Conservation (phyloP, 1,140 invertebrate species). For the Drosophila pachea region DNA sequence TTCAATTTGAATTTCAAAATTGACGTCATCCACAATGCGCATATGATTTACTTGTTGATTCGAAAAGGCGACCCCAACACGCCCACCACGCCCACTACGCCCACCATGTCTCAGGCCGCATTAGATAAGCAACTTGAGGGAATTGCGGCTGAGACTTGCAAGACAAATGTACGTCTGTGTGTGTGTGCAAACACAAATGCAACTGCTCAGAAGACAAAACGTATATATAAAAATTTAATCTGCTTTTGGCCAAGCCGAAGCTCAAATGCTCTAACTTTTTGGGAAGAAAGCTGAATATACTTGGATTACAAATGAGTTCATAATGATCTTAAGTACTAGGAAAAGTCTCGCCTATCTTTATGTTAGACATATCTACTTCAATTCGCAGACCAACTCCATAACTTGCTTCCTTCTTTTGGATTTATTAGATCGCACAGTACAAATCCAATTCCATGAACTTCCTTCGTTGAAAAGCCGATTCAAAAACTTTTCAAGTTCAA, state of each 20-base stretch:
- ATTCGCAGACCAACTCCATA: no score
- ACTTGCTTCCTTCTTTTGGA: no score
- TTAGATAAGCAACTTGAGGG: slow-evolving; percentile 52
- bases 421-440: no score
- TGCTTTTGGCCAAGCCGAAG: not conserved
- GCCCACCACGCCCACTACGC: slow-evolving; percentile 19
- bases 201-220: slow-evolving; percentile 31
- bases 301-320: no score
- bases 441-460: no score
- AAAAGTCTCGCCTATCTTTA: no score
- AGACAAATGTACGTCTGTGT: slow-evolving; percentile 1
- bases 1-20: slow-evolving; percentile 65
- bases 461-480: no score
- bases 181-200: slow-evolving; percentile 23
- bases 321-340: no score
- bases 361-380: no score
- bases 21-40: slow-evolving; percentile 71
- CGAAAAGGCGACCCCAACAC: slow-evolving; percentile 22
- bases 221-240: slow-evolving; percentile 3
- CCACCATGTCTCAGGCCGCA: slow-evolving; percentile 34
- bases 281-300: no score
- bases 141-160: slow-evolving; percentile 41
- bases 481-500: no score
- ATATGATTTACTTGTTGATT: slow-evolving; percentile 73
- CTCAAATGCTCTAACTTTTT: not conserved